Conservation (phyloP, 2,888 invertebrate species). For the Melieria omissa region DNA sequence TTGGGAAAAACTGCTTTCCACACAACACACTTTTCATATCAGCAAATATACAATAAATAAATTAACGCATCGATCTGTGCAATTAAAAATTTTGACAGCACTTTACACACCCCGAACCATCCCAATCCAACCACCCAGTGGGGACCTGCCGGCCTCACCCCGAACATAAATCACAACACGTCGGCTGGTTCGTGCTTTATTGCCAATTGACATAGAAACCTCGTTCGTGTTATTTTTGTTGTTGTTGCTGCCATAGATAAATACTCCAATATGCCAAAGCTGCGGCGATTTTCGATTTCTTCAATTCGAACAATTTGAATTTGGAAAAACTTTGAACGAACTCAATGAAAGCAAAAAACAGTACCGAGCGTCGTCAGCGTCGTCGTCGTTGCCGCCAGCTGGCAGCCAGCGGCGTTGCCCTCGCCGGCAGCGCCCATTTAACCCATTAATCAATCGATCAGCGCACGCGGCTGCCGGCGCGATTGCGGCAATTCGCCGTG, state of each 20-base stretch:
- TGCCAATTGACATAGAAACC: conserved; percentile 36
- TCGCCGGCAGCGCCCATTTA: conserved; percentile 15
- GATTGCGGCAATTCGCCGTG: conserved; percentile 32
- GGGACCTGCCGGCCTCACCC: no score
- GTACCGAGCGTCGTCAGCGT: no score
- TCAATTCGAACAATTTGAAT: no score
- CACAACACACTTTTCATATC: no score
- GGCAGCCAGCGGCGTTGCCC: background rate
- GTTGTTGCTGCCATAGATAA: no score
- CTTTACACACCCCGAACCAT: background rate
- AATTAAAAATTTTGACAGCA: conserved; percentile 27
- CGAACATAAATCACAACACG: no score
- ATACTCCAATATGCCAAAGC: no score
- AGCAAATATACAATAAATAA: conserved; percentile 26
- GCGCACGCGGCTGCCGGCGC: conserved; percentile 20
- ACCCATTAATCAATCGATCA: conserved; percentile 41
- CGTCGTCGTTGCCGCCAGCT: conserved; percentile 1
- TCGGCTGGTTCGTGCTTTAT: conserved; percentile 11
- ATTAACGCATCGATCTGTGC: conserved; percentile 35
- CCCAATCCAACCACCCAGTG: background rate
- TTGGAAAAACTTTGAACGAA: no score
- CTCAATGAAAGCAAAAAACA: no score
- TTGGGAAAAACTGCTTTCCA: background rate
- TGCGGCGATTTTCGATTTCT: no score
- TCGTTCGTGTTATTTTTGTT: background rate